Evolutionary conservation across 2,797 vertebrate genomes (phyloP).

Genomic region (Syncerus caffer): DNA sequence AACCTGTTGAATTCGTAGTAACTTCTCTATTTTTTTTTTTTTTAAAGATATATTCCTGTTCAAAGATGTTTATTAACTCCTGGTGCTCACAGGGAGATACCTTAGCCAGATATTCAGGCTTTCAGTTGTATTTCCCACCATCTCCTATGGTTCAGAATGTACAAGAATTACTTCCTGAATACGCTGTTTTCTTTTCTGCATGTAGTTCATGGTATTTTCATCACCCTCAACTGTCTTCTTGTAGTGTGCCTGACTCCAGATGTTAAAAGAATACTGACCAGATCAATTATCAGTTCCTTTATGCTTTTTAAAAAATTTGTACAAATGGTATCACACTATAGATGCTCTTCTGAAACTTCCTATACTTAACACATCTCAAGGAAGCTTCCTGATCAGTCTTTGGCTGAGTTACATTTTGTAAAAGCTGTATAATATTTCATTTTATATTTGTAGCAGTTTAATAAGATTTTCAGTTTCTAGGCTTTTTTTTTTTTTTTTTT

Average conservation of each 20-base stretch:
- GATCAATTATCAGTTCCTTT: not conserved
- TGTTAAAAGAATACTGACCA: not conserved
- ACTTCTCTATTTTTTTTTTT: not conserved
- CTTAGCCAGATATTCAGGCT: not conserved
- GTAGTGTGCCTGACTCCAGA: not conserved
- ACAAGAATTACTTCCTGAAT: not conserved
- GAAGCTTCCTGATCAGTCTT: not conserved
- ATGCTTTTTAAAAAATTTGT: not conserved
- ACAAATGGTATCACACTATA: not conserved
- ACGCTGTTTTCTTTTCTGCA: not conserved
- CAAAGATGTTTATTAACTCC: not conserved
- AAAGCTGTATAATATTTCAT: not conserved
- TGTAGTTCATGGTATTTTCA: not conserved
- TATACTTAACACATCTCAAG: not conserved
- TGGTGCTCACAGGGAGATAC: not conserved
- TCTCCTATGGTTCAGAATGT: not conserved
- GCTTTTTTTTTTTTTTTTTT: not conserved
- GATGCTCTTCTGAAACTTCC: not conserved
- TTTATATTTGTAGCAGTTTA: not conserved
- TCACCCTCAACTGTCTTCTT: not conserved
- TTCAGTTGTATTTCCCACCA: not conserved
- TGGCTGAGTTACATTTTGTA: not conserved
- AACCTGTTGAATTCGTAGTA: not conserved
- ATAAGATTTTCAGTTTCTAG: not conserved
- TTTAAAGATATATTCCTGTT: not conserved